Evolutionary conservation across 2,888 invertebrate species (phyloP).

Genomic region (Sipha maydis): DNA sequence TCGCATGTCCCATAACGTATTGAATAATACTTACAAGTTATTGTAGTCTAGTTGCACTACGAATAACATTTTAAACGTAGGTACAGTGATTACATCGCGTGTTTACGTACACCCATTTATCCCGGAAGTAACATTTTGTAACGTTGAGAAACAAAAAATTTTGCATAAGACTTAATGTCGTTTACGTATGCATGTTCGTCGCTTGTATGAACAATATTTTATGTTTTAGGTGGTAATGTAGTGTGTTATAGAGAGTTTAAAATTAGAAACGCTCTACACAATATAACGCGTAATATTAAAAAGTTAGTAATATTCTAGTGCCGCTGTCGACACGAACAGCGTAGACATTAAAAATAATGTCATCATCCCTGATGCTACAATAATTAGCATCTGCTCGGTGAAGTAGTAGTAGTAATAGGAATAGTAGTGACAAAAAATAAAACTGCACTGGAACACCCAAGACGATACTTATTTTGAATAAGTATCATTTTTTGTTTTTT

Average conservation of each 20-base stretch:
- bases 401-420: not conserved
- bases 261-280: not conserved
- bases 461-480: slow-evolving; percentile 38
- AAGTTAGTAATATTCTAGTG: not conserved
- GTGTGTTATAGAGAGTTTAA: not conserved
- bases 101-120: no score
- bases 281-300: not conserved
- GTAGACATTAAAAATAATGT: slow-evolving; percentile 33
- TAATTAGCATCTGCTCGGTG: slow-evolving; percentile 42
- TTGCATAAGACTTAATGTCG: not conserved
- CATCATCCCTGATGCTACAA: slow-evolving; percentile 37
- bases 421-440: slow-evolving; percentile 9
- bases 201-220: not conserved
- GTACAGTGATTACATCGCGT: not conserved
- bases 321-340: slow-evolving; percentile 1
- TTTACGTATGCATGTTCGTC: not conserved
- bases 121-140: not conserved
- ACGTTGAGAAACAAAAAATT: not conserved
- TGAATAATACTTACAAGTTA: not conserved
- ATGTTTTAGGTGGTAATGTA: no score
- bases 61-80: not conserved
- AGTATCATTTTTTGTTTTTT: not conserved
- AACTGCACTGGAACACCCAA: slow-evolving; percentile 44
- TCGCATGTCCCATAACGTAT: not conserved
- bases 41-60: not conserved